These are phyloP conservation scores for Brienomyrus brachyistius DNA, from an alignment of 2,113 vertebrate genomes.

Conservation along the genomic window DNA sequence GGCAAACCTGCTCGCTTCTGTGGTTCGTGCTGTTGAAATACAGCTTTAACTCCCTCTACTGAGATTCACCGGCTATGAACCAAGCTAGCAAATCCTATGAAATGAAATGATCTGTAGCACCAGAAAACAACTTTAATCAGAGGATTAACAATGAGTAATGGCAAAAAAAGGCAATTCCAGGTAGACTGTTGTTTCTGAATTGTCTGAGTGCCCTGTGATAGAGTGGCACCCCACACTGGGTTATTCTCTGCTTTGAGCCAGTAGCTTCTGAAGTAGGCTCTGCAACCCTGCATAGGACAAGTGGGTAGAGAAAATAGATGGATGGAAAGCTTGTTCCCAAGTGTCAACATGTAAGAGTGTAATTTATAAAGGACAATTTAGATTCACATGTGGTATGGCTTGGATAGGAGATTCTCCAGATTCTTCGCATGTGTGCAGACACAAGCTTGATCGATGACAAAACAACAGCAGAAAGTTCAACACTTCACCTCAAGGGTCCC, in stretches of 20 bases:
- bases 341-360: no score
- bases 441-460: no score
- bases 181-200: not conserved
- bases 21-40: not conserved
- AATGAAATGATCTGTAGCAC: not conserved
- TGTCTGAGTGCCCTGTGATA: not conserved
- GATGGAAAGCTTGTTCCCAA: not conserved
- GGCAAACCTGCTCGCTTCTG: not conserved
- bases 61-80: not conserved
- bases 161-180: not conserved
- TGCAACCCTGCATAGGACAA: not conserved
- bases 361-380: not conserved
- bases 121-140: not conserved
- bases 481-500: not conserved
- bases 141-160: not conserved
- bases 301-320: not conserved
- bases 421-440: not conserved
- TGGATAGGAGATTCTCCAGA: not conserved
- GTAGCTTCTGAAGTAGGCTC: not conserved
- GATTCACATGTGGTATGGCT: not conserved
- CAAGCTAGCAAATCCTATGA: not conserved
- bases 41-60: not conserved
- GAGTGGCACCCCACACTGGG: not conserved
- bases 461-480: not conserved
- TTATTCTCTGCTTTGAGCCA: not conserved